These are phyloP conservation scores for Patella pellucida DNA, from an alignment of 2,888 invertebrate species.

Conservation along the genomic window DNA sequence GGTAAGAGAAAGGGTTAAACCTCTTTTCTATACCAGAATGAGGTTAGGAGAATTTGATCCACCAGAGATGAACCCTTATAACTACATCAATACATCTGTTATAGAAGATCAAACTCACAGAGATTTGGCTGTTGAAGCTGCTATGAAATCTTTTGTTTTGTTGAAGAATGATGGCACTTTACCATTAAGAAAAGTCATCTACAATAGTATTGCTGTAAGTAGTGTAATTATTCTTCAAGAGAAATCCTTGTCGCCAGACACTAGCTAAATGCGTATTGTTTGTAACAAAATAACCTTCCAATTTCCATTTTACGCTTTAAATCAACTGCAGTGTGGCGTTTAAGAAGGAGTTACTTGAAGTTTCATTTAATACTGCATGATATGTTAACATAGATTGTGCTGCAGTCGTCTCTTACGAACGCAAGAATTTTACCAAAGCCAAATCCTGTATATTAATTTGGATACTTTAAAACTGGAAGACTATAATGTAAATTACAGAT, in stretches of 20 bases:
- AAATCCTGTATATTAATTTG: too few relatives aligned
- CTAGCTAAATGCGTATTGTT: too few relatives aligned
- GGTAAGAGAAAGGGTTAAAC: constrained; percentile 23
- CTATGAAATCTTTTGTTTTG: constrained; percentile 45
- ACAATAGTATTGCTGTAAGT: background rate
- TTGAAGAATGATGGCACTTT: constrained; percentile 40
- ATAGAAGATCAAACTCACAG: constrained; percentile 43
- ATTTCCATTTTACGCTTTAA: constrained; percentile 18
- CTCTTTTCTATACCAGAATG: constrained; percentile 35
- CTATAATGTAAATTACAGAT: background rate
- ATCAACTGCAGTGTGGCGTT: too few relatives aligned
- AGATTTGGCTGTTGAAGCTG: constrained; percentile 40
- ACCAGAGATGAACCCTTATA: constrained; percentile 46
- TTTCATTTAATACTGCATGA: too few relatives aligned
- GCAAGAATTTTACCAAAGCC: too few relatives aligned
- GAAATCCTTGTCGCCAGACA: too few relatives aligned
- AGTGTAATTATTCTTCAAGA: too few relatives aligned
- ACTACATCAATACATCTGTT: constrained; percentile 35
- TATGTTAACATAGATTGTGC: too few relatives aligned
- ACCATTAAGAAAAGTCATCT: background rate
- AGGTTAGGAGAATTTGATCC: constrained; percentile 40
- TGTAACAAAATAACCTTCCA: constrained; percentile 25
- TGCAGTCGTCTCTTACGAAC: too few relatives aligned
- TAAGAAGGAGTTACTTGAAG: too few relatives aligned
- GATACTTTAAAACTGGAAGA: too few relatives aligned